A percentile compares a stretch with the other conserved stretches of the same genome.
phyloP scores from a whole-genome alignment of 1,140 invertebrate genomes.

The Conopomorpha cramerella region DNA sequence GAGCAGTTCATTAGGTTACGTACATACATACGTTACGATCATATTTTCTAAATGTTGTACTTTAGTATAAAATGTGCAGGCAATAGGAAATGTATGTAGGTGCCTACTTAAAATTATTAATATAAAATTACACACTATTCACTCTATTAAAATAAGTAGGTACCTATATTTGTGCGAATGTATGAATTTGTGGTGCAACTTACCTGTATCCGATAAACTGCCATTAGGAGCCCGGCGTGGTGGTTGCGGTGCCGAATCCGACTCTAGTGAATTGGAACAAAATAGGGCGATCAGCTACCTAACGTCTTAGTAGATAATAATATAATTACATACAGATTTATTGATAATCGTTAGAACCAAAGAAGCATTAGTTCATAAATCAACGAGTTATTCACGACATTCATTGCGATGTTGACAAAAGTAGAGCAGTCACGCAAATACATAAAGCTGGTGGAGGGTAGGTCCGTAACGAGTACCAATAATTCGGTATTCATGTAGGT shows the following conservation, averaged over 20 bases:
- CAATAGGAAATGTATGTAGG: too few relatives aligned
- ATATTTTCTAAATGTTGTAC: too few relatives aligned
- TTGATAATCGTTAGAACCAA: too few relatives aligned
- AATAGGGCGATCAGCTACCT: too few relatives aligned
- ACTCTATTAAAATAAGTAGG: too few relatives aligned
- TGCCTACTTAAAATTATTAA: too few relatives aligned
- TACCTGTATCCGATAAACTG: slow-evolving; percentile 66
- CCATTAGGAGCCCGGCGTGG: slow-evolving; percentile 65
- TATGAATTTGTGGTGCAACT: slow-evolving; percentile 16
- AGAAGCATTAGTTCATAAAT: neutral
- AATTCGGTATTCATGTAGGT: slow-evolving; percentile 5
- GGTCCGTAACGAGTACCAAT: slow-evolving; percentile 13
- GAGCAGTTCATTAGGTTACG: too few relatives aligned
- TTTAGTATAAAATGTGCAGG: too few relatives aligned
- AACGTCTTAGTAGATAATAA: too few relatives aligned
- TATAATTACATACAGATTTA: too few relatives aligned
- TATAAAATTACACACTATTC: too few relatives aligned
- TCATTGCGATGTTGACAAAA: neutral
- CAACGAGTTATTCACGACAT: neutral
- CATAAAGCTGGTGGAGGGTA: neutral
- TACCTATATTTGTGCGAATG: neutral
- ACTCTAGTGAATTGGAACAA: slow-evolving; percentile 34
- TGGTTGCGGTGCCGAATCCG: slow-evolving; percentile 67
- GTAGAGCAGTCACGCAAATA: neutral
- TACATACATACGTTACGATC: too few relatives aligned